A percentile compares a stretch with the other conserved stretches of the same genome.
Conservation (phyloP, 2,888 invertebrate genomes). For the Embidobia sp. region DNA sequence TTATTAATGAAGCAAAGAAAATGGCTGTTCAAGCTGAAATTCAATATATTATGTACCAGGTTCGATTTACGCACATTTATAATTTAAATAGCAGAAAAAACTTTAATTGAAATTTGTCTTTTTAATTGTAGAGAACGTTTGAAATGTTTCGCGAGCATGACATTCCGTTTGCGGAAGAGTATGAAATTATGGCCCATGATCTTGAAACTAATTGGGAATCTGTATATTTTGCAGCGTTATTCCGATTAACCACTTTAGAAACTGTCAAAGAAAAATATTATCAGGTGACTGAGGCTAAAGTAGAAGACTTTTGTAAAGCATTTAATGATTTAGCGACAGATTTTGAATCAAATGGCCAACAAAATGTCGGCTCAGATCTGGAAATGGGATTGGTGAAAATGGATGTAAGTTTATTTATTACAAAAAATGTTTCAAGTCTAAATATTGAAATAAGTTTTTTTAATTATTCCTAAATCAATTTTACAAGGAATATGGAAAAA, state of each 20-base stretch:
- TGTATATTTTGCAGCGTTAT: slow-evolving; percentile 87
- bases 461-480: slow-evolving; percentile 6
- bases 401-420: slow-evolving; percentile 82
- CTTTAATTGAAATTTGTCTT: neutral
- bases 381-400: slow-evolving; percentile 88
- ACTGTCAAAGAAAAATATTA: slow-evolving; percentile 94
- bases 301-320: slow-evolving; percentile 85
- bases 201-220: slow-evolving; percentile 87
- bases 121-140: slow-evolving; percentile 86
- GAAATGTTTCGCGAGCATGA: slow-evolving; percentile 88
- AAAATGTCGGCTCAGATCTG: slow-evolving; percentile 89
- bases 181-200: slow-evolving; percentile 84
- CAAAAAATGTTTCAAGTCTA: no score
- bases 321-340: slow-evolving; percentile 86
- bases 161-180: slow-evolving; percentile 84
- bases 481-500: slow-evolving; percentile 83
- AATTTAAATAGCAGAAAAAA: neutral
- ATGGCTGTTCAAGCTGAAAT: slow-evolving; percentile 90
- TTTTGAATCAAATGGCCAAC: slow-evolving; percentile 90
- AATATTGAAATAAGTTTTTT: slow-evolving; percentile 8
- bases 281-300: slow-evolving; percentile 89
- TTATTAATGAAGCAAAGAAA: slow-evolving; percentile 89
- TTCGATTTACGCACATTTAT: no score
- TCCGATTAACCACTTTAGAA: slow-evolving; percentile 87
- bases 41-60: slow-evolving; percentile 84